Conservation (phyloP, 2,888 invertebrate genomes). For the Cantharis nigra region DNA sequence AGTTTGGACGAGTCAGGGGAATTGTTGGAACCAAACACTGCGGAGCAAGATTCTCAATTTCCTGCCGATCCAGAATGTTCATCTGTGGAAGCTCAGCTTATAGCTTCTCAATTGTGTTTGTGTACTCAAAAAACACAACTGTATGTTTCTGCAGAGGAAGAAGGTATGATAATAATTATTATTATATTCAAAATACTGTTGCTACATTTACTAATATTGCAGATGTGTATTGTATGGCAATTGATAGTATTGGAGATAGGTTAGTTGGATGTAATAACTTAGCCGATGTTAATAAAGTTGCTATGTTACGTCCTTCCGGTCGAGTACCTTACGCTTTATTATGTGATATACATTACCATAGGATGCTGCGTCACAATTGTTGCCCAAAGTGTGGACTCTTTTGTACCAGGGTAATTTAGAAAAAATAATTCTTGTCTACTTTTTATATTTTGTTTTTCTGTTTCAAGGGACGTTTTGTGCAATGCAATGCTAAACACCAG, state of each 20-base stretch:
- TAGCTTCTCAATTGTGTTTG: constrained; percentile 45
- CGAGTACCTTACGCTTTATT: constrained; percentile 79
- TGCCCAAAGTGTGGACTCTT: constrained; percentile 90
- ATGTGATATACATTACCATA: constrained; percentile 77
- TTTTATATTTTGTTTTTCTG: neutral
- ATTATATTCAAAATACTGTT: neutral
- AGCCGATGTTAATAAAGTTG: constrained; percentile 60
- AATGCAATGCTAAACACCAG: constrained; percentile 78
- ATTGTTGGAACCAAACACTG: constrained; percentile 34
- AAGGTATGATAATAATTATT: constrained; percentile 36
- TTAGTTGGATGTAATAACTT: constrained; percentile 82
- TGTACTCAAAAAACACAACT: constrained; percentile 45
- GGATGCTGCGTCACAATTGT: constrained; percentile 81
- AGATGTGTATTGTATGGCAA: constrained; percentile 74
- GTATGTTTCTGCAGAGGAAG: constrained; percentile 36
- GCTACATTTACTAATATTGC: constrained; percentile 34
- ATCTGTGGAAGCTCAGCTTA: constrained; percentile 37
- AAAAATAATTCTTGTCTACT: neutral
- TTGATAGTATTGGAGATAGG: constrained; percentile 74
- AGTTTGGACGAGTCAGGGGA: constrained; percentile 32
- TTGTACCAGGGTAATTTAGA: constrained; percentile 74
- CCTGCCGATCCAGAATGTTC: constrained; percentile 42
- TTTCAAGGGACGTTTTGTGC: constrained; percentile 77
- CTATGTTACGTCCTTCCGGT: constrained; percentile 71
- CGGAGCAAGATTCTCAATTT: constrained; percentile 39